Evolutionary conservation across 2,888 invertebrate species (phyloP).

Genomic region (Rotaria magnacalcarata): DNA sequence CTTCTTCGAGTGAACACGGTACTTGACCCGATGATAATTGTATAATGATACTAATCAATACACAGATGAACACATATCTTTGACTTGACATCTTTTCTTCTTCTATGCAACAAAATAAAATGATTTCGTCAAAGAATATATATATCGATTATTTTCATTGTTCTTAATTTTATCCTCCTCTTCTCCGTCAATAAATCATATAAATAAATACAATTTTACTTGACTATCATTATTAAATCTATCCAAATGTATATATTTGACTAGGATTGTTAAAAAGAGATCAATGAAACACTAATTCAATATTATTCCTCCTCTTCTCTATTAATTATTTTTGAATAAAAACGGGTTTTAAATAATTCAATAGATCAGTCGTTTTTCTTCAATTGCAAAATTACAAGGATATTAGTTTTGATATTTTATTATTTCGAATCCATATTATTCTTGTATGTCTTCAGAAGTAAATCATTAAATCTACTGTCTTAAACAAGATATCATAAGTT

Average conservation of each 20-base stretch:
- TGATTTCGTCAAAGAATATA: neutral
- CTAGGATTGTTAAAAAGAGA: neutral
- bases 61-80: neutral
- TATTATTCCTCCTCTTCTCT: neutral
- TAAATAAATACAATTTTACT: neutral
- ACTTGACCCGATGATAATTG: neutral
- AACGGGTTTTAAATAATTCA: neutral
- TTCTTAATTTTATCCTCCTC: neutral
- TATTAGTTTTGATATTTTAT: too few relatives aligned
- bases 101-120: neutral
- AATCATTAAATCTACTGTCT: too few relatives aligned
- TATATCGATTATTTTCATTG: neutral
- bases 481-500: too few relatives aligned
- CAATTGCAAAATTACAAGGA: neutral
- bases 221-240: neutral
- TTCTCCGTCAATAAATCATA: neutral
- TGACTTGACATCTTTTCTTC: neutral
- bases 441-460: too few relatives aligned
- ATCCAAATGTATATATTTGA: neutral
- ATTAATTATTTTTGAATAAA: neutral
- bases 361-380: neutral
- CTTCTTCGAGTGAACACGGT: slow-evolving; percentile 45
- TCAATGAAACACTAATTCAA: neutral
- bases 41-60: neutral
- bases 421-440: too few relatives aligned